phyloP scores from a whole-genome alignment of 2,888 invertebrate species.

The Antitype chi region DNA sequence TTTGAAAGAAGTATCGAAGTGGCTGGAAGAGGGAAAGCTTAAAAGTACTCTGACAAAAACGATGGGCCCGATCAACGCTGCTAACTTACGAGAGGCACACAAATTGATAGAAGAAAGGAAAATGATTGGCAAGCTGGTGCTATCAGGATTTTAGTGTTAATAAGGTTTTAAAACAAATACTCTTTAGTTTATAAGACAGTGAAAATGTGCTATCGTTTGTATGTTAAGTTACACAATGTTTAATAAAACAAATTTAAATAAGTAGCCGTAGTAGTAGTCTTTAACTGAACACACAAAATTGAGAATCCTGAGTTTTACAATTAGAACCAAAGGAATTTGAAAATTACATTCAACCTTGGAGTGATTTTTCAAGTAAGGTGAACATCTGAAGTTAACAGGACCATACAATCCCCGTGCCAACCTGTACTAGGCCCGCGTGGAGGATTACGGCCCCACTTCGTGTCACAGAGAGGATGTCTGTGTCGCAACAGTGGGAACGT shows the following conservation, averaged over 20 bases:
- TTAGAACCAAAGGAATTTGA: neutral
- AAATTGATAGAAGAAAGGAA: slow-evolving; percentile 79
- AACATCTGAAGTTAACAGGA: neutral
- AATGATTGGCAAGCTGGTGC: slow-evolving; percentile 83
- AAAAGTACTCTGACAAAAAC: slow-evolving; percentile 81
- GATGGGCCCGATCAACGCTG: slow-evolving; percentile 83
- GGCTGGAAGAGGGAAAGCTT: slow-evolving; percentile 79
- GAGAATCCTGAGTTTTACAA: neutral
- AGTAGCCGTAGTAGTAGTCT: neutral
- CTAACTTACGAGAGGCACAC: slow-evolving; percentile 83
- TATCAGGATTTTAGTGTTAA: slow-evolving; percentile 75
- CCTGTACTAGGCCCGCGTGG: no score
- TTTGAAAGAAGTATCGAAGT: slow-evolving; percentile 76
- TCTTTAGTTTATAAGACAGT: neutral
- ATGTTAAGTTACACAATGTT: neutral
- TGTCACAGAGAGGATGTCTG: no score
- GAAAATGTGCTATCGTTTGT: neutral
- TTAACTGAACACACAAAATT: neutral
- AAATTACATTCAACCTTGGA: neutral
- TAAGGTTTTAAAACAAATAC: neutral
- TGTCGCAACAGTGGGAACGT: no score
- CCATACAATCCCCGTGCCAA: neutral
- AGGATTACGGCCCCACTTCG: no score
- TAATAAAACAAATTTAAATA: neutral
- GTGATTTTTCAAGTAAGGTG: neutral